A percentile compares a stretch with the other conserved stretches of the same genome.
phyloP scores from a whole-genome alignment of 2,113 vertebrate genomes.

The Lamprotornis superbus region DNA sequence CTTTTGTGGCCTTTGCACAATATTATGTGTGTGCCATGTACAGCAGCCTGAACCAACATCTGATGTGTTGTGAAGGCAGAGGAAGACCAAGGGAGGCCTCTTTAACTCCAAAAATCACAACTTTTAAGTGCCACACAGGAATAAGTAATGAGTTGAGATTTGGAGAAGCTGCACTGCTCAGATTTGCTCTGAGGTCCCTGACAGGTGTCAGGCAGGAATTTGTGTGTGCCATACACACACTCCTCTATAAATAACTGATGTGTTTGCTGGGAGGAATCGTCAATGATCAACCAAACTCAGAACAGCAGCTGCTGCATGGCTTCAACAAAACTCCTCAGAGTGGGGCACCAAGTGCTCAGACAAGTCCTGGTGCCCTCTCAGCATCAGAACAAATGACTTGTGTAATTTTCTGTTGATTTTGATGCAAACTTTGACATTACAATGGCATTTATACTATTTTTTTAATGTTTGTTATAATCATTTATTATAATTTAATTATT shows the following conservation, averaged over 20 bases:
- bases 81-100: not conserved
- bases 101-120: not conserved
- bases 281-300: not conserved
- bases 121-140: not conserved
- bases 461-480: not conserved
- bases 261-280: not conserved
- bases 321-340: not conserved
- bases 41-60: not conserved
- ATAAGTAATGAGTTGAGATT: not conserved
- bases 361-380: not conserved
- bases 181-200: not conserved
- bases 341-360: not conserved
- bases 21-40: rapidly evolving
- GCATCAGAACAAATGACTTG: not conserved
- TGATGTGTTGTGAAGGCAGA: not conserved
- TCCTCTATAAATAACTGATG: not conserved
- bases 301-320: not conserved
- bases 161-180: not conserved
- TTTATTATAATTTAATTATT: not conserved
- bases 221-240: not conserved
- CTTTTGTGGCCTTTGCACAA: not conserved
- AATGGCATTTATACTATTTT: not conserved
- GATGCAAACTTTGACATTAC: not conserved
- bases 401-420: not conserved
- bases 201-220: not conserved